These are phyloP conservation scores for Drosophila nigricruria DNA, from an alignment of 2,888 invertebrate species.

Conservation along the genomic window DNA sequence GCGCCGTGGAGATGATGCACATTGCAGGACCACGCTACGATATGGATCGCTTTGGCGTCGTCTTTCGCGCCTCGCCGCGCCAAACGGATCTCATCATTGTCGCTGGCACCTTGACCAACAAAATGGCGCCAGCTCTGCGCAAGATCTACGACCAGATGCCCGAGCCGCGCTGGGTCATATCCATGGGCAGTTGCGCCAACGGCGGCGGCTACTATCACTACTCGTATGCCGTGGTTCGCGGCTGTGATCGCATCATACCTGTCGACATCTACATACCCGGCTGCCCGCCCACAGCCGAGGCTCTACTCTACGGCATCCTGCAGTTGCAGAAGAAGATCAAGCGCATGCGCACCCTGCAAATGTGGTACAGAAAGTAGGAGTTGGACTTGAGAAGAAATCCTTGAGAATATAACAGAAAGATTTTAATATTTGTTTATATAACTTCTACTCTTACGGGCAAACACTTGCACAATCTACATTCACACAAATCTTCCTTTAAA, in stretches of 20 bases:
- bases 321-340: constrained; percentile 99
- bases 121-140: constrained; percentile 99
- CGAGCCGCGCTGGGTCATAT: constrained; percentile 98
- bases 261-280: constrained; percentile 99
- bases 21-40: constrained; percentile 99
- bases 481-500: neutral
- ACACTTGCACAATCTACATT: neutral
- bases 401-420: neutral
- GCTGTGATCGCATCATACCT: constrained; percentile 98
- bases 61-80: constrained; percentile 98
- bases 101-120: constrained; percentile 99
- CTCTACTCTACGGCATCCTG: constrained; percentile 96
- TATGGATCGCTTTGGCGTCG: constrained; percentile 99
- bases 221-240: constrained; percentile 98
- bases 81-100: constrained; percentile 99
- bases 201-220: constrained; percentile 99
- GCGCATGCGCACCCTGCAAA: constrained; percentile 93
- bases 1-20: constrained; percentile 99
- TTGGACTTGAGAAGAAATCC: too few relatives aligned
- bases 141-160: constrained; percentile 99
- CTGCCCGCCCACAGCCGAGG: constrained; percentile 99
- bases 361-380: constrained; percentile 95
- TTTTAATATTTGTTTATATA: neutral
- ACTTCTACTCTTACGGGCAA: neutral
- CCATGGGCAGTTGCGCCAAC: constrained; percentile 99